Conservation (phyloP, 2,113 vertebrate genomes). For the Petroica traversi region DNA sequence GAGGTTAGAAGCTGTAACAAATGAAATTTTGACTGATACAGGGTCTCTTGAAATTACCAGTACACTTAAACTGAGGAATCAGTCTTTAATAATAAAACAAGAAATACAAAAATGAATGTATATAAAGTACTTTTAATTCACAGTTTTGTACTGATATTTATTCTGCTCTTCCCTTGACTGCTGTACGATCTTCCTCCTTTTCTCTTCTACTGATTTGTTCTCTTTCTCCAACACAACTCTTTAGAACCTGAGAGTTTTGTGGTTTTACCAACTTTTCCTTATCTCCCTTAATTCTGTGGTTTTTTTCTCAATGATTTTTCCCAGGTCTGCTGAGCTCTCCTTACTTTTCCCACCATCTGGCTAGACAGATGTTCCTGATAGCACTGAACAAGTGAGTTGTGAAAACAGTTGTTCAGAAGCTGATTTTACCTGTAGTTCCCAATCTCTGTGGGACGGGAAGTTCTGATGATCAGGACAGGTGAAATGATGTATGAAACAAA, state of each 20-base stretch:
- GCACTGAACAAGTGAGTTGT: neutral
- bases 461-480: neutral
- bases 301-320: neutral
- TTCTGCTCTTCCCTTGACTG: neutral
- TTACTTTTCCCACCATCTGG: slow-evolving; percentile 18
- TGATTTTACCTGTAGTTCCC: neutral
- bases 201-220: neutral
- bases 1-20: neutral
- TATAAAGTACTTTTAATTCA: neutral
- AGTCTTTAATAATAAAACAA: neutral
- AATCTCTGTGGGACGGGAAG: neutral
- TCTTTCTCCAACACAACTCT: neutral
- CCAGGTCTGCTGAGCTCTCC: neutral
- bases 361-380: neutral
- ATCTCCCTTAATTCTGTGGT: neutral
- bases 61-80: neutral
- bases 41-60: neutral
- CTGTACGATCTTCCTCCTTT: neutral
- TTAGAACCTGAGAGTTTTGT: neutral
- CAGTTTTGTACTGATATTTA: neutral
- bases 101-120: neutral
- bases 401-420: neutral
- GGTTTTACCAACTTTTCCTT: neutral
- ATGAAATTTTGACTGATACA: neutral
- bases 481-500: neutral